Conservation (phyloP, 1,140 invertebrate genomes). For the Rhagoletis zephyria region DNA sequence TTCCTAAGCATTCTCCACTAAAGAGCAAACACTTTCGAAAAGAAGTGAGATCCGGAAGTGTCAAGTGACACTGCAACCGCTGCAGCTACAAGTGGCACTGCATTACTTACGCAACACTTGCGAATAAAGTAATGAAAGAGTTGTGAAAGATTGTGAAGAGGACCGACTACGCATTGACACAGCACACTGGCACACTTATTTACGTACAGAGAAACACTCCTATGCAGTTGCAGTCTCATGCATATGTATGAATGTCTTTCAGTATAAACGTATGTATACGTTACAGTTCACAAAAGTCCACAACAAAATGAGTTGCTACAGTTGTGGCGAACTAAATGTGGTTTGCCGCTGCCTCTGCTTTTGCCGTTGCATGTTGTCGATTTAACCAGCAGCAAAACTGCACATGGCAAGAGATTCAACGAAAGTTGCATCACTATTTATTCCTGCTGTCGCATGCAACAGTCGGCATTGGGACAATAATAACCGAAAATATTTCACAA, state of each 20-base stretch:
- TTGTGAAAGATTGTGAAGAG: conserved; percentile 24
- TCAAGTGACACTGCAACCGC: conserved; percentile 46
- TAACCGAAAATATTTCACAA: background rate
- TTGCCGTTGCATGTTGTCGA: conserved; percentile 26
- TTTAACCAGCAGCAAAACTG: conserved; percentile 42
- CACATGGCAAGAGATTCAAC: conserved; percentile 16
- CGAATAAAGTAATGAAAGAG: conserved; percentile 41
- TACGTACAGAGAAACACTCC: background rate
- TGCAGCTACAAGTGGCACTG: conserved; percentile 42
- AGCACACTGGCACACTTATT: background rate
- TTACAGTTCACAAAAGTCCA: background rate
- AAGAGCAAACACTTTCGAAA: conserved; percentile 30
- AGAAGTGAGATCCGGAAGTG: conserved; percentile 48
- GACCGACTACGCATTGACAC: conserved; percentile 46
- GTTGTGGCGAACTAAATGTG: conserved; percentile 17
- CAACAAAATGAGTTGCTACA: conserved; percentile 29
- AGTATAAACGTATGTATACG: background rate
- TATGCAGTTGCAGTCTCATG: background rate
- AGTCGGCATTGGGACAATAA: background rate
- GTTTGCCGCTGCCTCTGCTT: background rate
- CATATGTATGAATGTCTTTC: background rate
- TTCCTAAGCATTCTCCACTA: conserved; percentile 17
- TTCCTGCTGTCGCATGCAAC: background rate
- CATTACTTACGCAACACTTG: conserved; percentile 47
- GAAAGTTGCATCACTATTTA: conserved; percentile 19